Evolutionary conservation across 2,888 invertebrate genomes (phyloP).

Genomic region (Drosophila seclusa): DNA sequence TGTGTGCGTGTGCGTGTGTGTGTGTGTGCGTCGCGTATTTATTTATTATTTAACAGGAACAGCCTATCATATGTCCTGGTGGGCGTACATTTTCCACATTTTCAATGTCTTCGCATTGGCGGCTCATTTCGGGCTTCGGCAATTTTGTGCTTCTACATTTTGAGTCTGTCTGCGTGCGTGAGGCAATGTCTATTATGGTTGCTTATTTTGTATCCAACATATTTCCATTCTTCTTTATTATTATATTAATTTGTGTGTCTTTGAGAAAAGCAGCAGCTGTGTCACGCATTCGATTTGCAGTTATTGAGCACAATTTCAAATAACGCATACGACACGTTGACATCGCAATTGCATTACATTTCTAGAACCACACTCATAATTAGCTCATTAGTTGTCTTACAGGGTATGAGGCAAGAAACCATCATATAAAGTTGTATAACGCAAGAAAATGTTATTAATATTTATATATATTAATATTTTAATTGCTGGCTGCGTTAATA

Average conservation of each 20-base stretch:
- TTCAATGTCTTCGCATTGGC: conserved; percentile 70
- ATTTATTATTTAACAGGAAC: conserved; percentile 69
- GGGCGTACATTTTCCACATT: conserved; percentile 56
- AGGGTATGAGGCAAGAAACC: neutral
- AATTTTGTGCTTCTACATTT: conserved; percentile 22
- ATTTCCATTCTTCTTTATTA: conserved; percentile 15
- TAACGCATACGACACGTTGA: conserved; percentile 38
- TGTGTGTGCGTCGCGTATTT: conserved; percentile 51
- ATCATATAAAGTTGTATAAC: neutral
- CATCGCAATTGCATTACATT: neutral
- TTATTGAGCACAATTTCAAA: conserved; percentile 20
- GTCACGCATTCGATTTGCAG: conserved; percentile 60
- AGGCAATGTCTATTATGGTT: conserved; percentile 14
- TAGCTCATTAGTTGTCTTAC: neutral
- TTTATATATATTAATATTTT: neutral
- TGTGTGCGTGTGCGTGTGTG: conserved; percentile 28
- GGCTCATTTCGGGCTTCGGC: conserved; percentile 46
- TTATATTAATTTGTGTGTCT: conserved; percentile 33
- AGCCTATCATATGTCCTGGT: conserved; percentile 68
- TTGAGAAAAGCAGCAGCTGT: conserved; percentile 54
- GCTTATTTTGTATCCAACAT: conserved; percentile 21
- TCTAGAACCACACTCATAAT: neutral
- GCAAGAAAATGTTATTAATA: neutral
- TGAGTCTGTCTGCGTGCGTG: conserved; percentile 15
- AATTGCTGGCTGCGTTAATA: too few species aligned